Evolutionary conservation across 2,888 invertebrate genomes (phyloP).

Genomic region (Rhamnusium bicolor): DNA sequence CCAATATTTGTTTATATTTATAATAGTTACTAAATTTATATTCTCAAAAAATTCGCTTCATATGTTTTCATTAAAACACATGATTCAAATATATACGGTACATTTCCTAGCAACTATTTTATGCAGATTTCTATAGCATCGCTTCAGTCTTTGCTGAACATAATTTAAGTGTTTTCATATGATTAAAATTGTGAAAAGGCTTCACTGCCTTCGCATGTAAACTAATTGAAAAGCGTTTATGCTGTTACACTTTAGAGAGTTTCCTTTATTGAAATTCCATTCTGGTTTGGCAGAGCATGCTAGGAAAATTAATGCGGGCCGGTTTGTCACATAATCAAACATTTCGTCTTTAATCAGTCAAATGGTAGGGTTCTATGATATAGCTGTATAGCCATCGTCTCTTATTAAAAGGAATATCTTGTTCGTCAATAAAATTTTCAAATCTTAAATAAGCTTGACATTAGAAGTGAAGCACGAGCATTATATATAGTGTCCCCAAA

Average conservation of each 20-base stretch:
- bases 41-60: too few species aligned
- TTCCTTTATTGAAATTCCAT: background rate
- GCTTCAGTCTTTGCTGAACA: background rate
- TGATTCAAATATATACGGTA: too few species aligned
- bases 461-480: too few species aligned
- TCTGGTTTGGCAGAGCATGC: background rate
- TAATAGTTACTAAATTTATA: too few species aligned
- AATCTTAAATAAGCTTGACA: too few species aligned
- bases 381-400: background rate
- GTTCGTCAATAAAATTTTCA: background rate
- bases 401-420: background rate
- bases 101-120: background rate
- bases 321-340: background rate
- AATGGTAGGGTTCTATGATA: background rate
- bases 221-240: background rate
- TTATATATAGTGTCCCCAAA: too few species aligned
- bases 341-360: background rate
- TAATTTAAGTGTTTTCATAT: background rate
- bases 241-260: background rate
- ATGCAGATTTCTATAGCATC: background rate
- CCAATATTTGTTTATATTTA: too few species aligned
- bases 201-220: background rate
- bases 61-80: too few species aligned
- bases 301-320: background rate
- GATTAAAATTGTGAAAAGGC: too few species aligned